Evolutionary conservation across 2,888 invertebrate species (phyloP), one percentile per base, ranked within the genome.

Genomic region (Monochamus alternatus): DNA sequence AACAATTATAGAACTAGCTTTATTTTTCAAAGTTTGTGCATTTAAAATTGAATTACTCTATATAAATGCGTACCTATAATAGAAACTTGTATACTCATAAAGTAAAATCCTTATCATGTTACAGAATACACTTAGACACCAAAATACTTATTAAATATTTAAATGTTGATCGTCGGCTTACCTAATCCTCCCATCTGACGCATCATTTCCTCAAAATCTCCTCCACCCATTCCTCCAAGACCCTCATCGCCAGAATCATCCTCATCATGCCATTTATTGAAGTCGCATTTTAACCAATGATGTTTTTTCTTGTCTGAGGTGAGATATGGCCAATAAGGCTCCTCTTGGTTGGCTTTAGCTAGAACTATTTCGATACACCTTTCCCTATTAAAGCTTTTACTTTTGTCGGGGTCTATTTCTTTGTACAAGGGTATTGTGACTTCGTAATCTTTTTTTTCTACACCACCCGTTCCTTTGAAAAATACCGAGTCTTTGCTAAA

Each of bases 201-300:
- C 90, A 95, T 93, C 93, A 95, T 93, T 90, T 94, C 93, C 87
- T 92, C 92, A 77, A 94, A 90, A 86, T 93, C 93, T 67, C 90
- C 90, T 72, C 87, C 87, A 73, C 88, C 90, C 87, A 87, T 87
- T 10, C 88, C 88, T n/a, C 87, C 87, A n/a, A 87, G 77, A 77
- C 88, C 92, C 82, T 96, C 97, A 83, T 95, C 95, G 9, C 95
- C 96, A 72, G 95, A 96, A 78, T 98, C 98, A 86, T 97, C 97
- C 89, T 99, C 98, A 90, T 98, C 98, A 90, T 94, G 94, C 98
- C 98, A 99, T 90, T 98, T 98, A 88, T 97, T 96, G 89, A 99
- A 99, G 88, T 99, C 98, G 84, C 98, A 95, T 91, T 98, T 98
- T 84, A 99, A 91, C 94, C 98, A 98, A 88, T 98, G 98, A 84